Percentiles rank a stretch among this genome's conserved stretches.
Conservation (phyloP, 2,113 vertebrate species). For the Mola mola region DNA sequence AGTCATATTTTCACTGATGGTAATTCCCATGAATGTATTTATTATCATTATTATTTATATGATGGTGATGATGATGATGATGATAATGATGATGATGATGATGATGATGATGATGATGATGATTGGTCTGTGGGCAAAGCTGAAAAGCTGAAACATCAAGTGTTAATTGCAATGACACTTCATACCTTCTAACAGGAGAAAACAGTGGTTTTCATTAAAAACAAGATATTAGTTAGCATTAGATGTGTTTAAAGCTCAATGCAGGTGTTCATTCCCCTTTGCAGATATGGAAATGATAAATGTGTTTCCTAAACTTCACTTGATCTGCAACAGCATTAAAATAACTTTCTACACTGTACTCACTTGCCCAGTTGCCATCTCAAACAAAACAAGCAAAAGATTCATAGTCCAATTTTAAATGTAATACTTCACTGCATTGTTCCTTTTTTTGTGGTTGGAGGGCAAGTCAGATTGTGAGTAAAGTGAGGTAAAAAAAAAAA, state of each 20-base stretch:
- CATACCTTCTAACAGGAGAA: constrained; percentile 9
- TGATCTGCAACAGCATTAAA: constrained; percentile 2
- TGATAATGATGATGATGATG: too few relatives aligned
- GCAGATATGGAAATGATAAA: constrained; percentile 31
- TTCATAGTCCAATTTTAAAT: constrained; percentile 9
- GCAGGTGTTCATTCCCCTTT: constrained; percentile 12
- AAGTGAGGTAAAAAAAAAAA: not conserved
- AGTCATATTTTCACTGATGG: too few relatives aligned
- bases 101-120: too few relatives aligned
- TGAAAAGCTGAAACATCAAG: not conserved
- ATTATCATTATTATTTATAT: too few relatives aligned
- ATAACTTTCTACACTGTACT: not conserved
- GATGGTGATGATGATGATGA: too few relatives aligned
- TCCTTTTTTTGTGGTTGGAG: not conserved
- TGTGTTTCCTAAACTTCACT: constrained; percentile 1
- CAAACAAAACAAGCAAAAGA: too few relatives aligned
- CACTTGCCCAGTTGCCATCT: not conserved
- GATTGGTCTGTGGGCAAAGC: not conserved
- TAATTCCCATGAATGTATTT: too few relatives aligned
- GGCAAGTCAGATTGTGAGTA: not conserved
- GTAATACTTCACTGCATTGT: not conserved
- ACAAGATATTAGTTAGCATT: constrained; percentile 19
- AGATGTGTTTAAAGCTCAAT: constrained; percentile 30
- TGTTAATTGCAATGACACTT: constrained; percentile 19
- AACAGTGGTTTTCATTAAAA: constrained; percentile 6